Conservation (phyloP, 2,888 invertebrate species). For the Sphaerophoria taeniata region DNA sequence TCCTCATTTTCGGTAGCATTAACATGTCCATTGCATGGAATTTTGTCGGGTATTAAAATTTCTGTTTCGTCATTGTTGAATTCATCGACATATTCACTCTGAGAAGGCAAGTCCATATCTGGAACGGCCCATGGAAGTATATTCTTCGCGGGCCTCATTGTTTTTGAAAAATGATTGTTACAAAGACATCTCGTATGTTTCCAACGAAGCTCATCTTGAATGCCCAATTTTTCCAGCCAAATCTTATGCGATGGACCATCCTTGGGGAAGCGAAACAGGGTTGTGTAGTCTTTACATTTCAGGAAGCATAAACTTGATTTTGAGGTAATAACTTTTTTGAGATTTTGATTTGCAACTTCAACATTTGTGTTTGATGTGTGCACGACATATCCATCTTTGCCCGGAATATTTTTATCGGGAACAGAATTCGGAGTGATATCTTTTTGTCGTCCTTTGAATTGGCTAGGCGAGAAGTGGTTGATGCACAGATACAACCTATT, state of each 20-base stretch:
- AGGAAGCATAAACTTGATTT: not conserved
- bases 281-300: not conserved
- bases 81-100: not conserved
- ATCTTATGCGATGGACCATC: not conserved
- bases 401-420: constrained; percentile 15
- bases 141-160: not conserved
- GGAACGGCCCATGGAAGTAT: not conserved
- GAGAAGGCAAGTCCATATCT: constrained; percentile 15
- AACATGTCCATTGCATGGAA: too few species aligned
- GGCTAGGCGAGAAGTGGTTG: constrained; percentile 15
- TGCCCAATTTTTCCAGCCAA: not conserved
- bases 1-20: too few species aligned
- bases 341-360: not conserved
- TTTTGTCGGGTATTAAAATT: too few species aligned
- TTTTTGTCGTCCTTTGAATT: not conserved
- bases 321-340: not conserved
- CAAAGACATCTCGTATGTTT: not conserved
- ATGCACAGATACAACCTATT: not conserved
- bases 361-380: not conserved
- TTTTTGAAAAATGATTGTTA: constrained; percentile 16
- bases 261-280: not conserved
- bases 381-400: too few species aligned
- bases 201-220: not conserved
- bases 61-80: not conserved
- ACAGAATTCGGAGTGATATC: not conserved